phyloP scores from a whole-genome alignment of 1,140 invertebrate genomes.

The Saccostrea echinata region DNA sequence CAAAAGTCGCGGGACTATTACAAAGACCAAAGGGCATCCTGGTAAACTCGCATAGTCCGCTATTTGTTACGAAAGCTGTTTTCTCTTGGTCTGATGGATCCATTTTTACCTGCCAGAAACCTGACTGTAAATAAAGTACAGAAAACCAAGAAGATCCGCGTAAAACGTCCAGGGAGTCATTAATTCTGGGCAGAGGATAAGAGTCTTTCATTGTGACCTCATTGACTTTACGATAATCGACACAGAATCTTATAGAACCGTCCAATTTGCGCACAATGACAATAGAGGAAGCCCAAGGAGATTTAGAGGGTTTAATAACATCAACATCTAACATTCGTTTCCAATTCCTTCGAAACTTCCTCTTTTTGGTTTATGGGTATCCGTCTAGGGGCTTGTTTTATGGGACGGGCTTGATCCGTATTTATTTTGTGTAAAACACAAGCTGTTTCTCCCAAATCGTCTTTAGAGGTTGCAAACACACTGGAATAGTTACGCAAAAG shows the following conservation, averaged over 20 bases:
- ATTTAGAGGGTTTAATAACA: slow-evolving; percentile 74
- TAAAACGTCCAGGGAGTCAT: slow-evolving; percentile 48
- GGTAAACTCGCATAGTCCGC: slow-evolving; percentile 27
- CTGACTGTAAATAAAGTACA: slow-evolving; percentile 10
- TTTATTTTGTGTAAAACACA: slow-evolving; percentile 41
- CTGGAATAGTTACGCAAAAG: background rate
- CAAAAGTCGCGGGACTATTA: background rate
- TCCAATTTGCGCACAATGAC: slow-evolving; percentile 80
- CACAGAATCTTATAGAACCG: slow-evolving; percentile 80
- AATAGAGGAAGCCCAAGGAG: slow-evolving; percentile 81
- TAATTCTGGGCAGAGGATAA: slow-evolving; percentile 44
- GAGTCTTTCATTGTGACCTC: slow-evolving; percentile 43
- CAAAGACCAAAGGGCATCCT: slow-evolving; percentile 37
- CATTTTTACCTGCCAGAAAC: slow-evolving; percentile 41
- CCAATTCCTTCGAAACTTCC: background rate
- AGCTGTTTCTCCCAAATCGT: slow-evolving; percentile 43
- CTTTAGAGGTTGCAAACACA: background rate
- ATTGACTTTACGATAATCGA: slow-evolving; percentile 78
- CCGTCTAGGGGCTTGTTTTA: slow-evolving; percentile 44
- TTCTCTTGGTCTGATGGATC: slow-evolving; percentile 37
- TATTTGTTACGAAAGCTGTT: slow-evolving; percentile 33
- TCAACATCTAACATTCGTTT: slow-evolving; percentile 69
- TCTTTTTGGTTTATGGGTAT: slow-evolving; percentile 18
- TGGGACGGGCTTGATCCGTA: slow-evolving; percentile 40
- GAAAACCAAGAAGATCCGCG: background rate